Conservation (phyloP, 2,888 invertebrate species). For the Mesochorus sp. region DNA sequence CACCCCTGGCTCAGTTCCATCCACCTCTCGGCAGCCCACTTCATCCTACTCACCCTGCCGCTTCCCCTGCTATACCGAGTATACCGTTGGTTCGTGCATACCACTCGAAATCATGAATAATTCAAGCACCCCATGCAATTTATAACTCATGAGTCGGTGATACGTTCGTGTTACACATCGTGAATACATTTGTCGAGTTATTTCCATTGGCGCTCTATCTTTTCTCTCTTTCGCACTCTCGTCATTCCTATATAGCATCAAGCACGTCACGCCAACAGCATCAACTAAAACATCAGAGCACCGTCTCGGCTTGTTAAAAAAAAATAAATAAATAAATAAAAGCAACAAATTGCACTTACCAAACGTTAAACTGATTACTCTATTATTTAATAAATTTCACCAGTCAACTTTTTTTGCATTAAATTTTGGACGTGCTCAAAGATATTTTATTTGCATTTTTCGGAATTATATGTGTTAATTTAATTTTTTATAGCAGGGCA, state of each 20-base stretch:
- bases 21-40: constrained; percentile 11
- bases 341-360: not conserved
- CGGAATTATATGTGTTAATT: too few species aligned
- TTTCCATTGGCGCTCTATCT: constrained; percentile 28
- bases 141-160: constrained; percentile 65
- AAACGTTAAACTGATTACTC: not conserved
- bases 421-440: too few species aligned
- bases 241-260: not conserved
- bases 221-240: not conserved
- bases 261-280: not conserved
- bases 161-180: constrained; percentile 64
- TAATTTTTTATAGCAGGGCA: too few species aligned
- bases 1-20: constrained; percentile 34
- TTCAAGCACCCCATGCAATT: constrained; percentile 61
- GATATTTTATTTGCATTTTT: too few species aligned
- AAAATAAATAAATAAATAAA: not conserved
- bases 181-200: constrained; percentile 64
- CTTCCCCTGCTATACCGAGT: constrained; percentile 6
- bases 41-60: constrained; percentile 1
- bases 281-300: constrained; percentile 33
- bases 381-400: not conserved
- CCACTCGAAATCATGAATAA: constrained; percentile 61
- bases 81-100: constrained; percentile 42
- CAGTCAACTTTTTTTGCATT: too few species aligned
- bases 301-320: not conserved